Percentiles rank a stretch among this genome's conserved stretches.
phyloP scores from a whole-genome alignment of 23 tunicate species.

The Styela clava region DNA sequence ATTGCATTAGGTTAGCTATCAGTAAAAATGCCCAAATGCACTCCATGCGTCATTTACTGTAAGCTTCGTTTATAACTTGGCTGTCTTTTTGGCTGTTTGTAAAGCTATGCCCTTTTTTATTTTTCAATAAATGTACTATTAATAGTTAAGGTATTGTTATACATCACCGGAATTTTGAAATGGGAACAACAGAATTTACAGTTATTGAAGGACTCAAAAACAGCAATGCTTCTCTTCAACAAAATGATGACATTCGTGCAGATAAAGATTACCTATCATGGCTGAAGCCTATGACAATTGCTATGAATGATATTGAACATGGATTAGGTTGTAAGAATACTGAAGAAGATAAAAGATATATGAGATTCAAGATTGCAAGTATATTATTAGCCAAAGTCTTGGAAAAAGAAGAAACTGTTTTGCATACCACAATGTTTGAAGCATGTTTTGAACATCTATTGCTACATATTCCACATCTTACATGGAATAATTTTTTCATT shows the following conservation, averaged over 20 bases:
- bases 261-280: too few species aligned
- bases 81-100: too few species aligned
- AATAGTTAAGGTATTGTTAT: too few species aligned
- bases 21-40: too few species aligned
- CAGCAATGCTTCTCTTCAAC: too few species aligned
- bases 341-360: not conserved
- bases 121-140: too few species aligned
- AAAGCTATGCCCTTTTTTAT: too few species aligned
- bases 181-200: not conserved
- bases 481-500: constrained; percentile 6
- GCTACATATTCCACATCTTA: not conserved
- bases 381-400: not conserved
- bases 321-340: not conserved
- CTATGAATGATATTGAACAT: constrained; percentile 6
- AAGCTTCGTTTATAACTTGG: too few species aligned
- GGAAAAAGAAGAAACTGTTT: not conserved
- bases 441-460: not conserved
- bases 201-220: not conserved
- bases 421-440: not conserved
- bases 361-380: not conserved
- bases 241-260: too few species aligned
- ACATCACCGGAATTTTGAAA: too few species aligned
- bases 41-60: too few species aligned
- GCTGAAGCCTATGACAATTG: not conserved
- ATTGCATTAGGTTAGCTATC: too few species aligned